Evolutionary conservation across 2,888 invertebrate species (phyloP).

Genomic region (Hirudinaria manillensis): DNA sequence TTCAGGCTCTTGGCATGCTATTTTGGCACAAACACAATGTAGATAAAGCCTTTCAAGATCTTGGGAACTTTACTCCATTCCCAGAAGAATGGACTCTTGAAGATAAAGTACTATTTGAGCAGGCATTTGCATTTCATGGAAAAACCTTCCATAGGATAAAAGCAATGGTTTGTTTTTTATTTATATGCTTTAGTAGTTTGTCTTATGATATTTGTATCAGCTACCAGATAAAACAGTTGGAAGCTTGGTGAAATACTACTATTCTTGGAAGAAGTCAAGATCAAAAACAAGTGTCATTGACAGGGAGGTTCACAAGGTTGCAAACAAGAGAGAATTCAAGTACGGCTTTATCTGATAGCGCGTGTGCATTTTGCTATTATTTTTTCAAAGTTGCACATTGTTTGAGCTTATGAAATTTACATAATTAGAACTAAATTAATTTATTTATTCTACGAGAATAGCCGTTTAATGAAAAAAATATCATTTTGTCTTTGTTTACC

Average conservation of each 20-base stretch:
- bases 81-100: constrained; percentile 97
- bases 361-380: too few species aligned
- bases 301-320: constrained; percentile 60
- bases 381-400: too few species aligned
- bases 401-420: background rate
- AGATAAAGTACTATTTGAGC: constrained; percentile 94
- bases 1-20: constrained; percentile 82
- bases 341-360: too few species aligned
- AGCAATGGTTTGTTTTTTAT: constrained; percentile 72
- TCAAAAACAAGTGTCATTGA: constrained; percentile 90
- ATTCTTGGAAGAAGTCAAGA: constrained; percentile 94
- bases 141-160: constrained; percentile 93
- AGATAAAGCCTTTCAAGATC: constrained; percentile 80
- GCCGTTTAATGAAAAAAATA: too few species aligned
- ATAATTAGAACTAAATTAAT: background rate
- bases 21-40: constrained; percentile 97
- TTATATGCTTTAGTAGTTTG: background rate
- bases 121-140: constrained; percentile 95
- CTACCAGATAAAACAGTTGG: constrained; percentile 93
- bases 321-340: constrained; percentile 30
- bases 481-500: too few species aligned
- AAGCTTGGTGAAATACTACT: constrained; percentile 91
- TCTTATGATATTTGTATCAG: constrained; percentile 57
- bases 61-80: constrained; percentile 92
- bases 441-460: too few species aligned